These are phyloP conservation scores for Acropora yongei DNA, from an alignment of 64 coral and sea anemone genomes.

Conservation along the genomic window DNA sequence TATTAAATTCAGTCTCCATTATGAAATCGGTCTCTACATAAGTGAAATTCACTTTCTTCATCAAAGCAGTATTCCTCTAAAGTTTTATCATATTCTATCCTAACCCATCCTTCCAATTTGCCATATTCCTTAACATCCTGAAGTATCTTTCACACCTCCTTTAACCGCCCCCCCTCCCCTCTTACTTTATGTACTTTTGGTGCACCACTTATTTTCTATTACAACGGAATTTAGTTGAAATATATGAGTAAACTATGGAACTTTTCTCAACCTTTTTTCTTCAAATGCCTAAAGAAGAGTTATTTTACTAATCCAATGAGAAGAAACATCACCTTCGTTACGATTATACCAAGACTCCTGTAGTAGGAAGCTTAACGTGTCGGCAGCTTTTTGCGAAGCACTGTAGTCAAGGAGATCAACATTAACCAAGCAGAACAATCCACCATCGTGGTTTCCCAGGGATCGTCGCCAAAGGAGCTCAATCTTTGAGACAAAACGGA, in stretches of 20 bases:
- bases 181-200: too few relatives aligned
- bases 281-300: background rate
- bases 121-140: too few relatives aligned
- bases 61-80: too few relatives aligned
- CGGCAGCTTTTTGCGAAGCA: slow-evolving; percentile 71
- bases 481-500: slow-evolving; percentile 29
- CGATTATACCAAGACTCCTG: slow-evolving; percentile 18
- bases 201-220: too few relatives aligned
- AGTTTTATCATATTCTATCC: too few relatives aligned
- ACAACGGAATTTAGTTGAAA: too few relatives aligned
- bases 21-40: too few relatives aligned
- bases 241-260: background rate
- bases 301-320: background rate
- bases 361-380: slow-evolving; percentile 38
- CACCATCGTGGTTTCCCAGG: slow-evolving; percentile 50
- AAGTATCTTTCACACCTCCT: too few relatives aligned
- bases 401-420: slow-evolving; percentile 66
- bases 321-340: slow-evolving; percentile 46
- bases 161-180: too few relatives aligned
- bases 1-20: too few relatives aligned
- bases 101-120: too few relatives aligned
- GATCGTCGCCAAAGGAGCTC: slow-evolving; percentile 84
- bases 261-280: background rate
- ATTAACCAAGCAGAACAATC: slow-evolving; percentile 76
- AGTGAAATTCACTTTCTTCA: too few relatives aligned